Evolutionary conservation across 2,797 vertebrate species (phyloP), one percentile per base, ranked within the genome.

Genomic region (Rhincodon typus): DNA sequence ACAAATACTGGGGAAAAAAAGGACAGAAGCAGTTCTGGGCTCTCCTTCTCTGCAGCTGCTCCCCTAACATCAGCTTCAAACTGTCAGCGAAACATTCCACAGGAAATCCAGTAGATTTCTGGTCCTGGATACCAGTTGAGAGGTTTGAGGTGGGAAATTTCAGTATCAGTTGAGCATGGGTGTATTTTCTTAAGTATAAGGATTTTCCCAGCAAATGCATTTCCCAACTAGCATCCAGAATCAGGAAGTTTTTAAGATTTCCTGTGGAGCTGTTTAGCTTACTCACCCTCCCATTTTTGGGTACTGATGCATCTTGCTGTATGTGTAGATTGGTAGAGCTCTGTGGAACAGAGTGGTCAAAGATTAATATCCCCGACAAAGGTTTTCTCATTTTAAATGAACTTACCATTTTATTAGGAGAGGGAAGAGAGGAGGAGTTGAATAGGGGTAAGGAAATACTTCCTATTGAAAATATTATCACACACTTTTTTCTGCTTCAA

Each of bases 301-400:
- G 90, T 93, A 46, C 90, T 93, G 90, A 19, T 42, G n/a, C 66
- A 93, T 30, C n/a, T 42, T 69, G 66, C 7, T n/a, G 62, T 67
- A 3, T 69, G 7, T 93, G 66, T 42, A 25, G 46, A 10, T 91
- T 93, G 62, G 90, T 67, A 25, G 66, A 93, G 90, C 38, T 93
- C 90, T 67, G 23, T 67, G 66, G 90, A 93, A 69, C 90, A 93
- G 90, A 93, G 90, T 93, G 38, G 69, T 38, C 42, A 93, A 69
- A 42, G 62, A 42, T 42, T 93, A 93, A 67, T 69, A 67, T 69
- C 66, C 38, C 34, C 66, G 42, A 69, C 21, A 93, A 91, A n/a
- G 82, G 38, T 42, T 91, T 91, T 84, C 23, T 25, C 7, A 91
- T 91, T 67, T 91, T 66, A 46, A 46, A 66, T 67, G 21, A 67